Evolutionary conservation across 2,888 invertebrate genomes (phyloP), one percentile per base, ranked within the genome.

Genomic region (Meandrusa payeni): DNA sequence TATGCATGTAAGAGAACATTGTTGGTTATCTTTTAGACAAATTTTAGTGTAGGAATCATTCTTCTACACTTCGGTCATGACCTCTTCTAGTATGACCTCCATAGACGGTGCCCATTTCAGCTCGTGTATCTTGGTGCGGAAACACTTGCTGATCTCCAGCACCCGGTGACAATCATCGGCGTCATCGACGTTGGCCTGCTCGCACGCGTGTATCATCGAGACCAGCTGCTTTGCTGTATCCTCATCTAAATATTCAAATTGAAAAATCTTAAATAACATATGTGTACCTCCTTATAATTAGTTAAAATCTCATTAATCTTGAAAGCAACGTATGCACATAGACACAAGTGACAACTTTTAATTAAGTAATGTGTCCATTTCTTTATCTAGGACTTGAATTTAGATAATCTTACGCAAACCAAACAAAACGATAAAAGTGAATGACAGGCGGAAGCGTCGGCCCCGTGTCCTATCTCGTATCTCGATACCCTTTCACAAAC

Each of bases 41-140:
- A n/a, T n/a, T n/a, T n/a, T n/a, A n/a, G n/a, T n/a, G n/a, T n/a
- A n/a, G n/a, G n/a, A n/a, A n/a, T n/a, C n/a, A n/a, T n/a, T n/a
- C n/a, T n/a, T 6, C 32, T 65, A 66, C 0, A 69, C 47, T 5
- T 67, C 73, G 2, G 64, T 58, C 70, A 85, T 67, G 23, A 85
- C 34, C 50, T 86, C 85, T 26, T 70, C 79, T 1, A 86, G 55
- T 1, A 77, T 36, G 3, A 67, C 61, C 34, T 81, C 75, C 70
- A 85, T 75, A 46, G 61, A 61, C 0, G 85, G 86, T 0, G 83
- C 80, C 86, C 85, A 86, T 39, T 82, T 72, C 9, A 85, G 71
- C 32, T 66, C 65, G 41, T 83, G 80, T 2, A 86, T 78, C 57
- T 75, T 77, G 26, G 62, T 61, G 0, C 76, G 69, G 74, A 86